A percentile compares a stretch with the other conserved stretches of the same genome.
Conservation (phyloP, 2,888 invertebrate genomes). For the Aphodius sticticus region DNA sequence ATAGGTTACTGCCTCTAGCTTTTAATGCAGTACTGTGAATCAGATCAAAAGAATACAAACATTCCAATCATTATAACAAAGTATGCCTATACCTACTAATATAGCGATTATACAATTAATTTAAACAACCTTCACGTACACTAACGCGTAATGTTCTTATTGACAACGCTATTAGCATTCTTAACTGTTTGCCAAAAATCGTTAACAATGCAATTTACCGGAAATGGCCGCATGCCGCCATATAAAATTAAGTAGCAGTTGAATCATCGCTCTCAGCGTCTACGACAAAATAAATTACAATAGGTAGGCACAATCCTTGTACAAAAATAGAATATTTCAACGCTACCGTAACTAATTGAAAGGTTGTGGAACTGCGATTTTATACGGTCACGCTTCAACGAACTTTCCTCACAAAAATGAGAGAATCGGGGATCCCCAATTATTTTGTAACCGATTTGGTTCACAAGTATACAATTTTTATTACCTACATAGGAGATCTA, state of each 20-base stretch:
- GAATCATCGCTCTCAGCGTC: not conserved
- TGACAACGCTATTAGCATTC: not conserved
- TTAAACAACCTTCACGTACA: not conserved
- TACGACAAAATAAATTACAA: not conserved
- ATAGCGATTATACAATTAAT: not conserved
- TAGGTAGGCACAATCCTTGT: not conserved
- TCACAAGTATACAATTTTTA: not conserved
- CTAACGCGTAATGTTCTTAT: not conserved
- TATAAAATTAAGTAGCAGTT: not conserved
- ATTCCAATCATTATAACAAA: not conserved
- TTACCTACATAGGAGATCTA: too few relatives aligned
- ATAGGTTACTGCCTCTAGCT: not conserved
- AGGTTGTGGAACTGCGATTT: not conserved
- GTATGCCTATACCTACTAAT: not conserved
- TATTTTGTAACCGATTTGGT: not conserved
- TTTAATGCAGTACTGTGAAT: not conserved
- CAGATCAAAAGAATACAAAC: not conserved
- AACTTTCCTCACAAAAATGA: not conserved
- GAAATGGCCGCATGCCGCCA: not conserved
- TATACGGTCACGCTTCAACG: not conserved
- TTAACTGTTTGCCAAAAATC: not conserved
- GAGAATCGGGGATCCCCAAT: not conserved
- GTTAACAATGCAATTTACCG: not conserved
- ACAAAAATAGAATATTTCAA: not conserved
- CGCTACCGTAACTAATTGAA: not conserved